Evolutionary conservation across 2,888 invertebrate genomes (phyloP).

Genomic region (Nezara viridula): DNA sequence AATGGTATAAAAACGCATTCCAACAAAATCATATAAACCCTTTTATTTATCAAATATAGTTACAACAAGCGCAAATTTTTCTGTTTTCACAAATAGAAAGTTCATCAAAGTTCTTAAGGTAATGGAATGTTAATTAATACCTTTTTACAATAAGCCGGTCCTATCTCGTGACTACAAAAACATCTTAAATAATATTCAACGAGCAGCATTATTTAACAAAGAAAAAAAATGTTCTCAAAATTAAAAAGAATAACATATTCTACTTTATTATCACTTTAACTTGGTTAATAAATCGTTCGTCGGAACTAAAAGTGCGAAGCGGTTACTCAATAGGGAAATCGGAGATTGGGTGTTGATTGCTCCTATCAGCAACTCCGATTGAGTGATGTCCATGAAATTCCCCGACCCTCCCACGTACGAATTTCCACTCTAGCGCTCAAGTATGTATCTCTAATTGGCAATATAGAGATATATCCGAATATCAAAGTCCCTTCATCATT

Average conservation of each 20-base stretch:
- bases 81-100: too few species aligned
- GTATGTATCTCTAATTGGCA: not conserved
- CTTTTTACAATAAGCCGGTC: too few species aligned
- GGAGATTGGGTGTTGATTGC: slow-evolving; percentile 33
- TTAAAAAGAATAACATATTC: too few species aligned
- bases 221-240: too few species aligned
- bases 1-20: too few species aligned
- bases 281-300: not conserved
- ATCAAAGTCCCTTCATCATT: not conserved
- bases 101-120: too few species aligned
- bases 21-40: too few species aligned
- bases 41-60: too few species aligned
- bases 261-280: not conserved
- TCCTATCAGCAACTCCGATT: slow-evolving; percentile 10
- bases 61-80: too few species aligned
- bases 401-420: not conserved
- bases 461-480: not conserved
- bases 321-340: slow-evolving; percentile 33
- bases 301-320: not conserved
- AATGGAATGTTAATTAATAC: too few species aligned
- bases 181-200: too few species aligned
- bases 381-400: not conserved
- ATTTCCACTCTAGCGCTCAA: not conserved
- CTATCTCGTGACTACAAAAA: too few species aligned
- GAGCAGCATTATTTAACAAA: not conserved